These are phyloP conservation scores for Gallinago paraguaiae DNA, from an alignment of 2,113 vertebrate species.

Conservation along the genomic window DNA sequence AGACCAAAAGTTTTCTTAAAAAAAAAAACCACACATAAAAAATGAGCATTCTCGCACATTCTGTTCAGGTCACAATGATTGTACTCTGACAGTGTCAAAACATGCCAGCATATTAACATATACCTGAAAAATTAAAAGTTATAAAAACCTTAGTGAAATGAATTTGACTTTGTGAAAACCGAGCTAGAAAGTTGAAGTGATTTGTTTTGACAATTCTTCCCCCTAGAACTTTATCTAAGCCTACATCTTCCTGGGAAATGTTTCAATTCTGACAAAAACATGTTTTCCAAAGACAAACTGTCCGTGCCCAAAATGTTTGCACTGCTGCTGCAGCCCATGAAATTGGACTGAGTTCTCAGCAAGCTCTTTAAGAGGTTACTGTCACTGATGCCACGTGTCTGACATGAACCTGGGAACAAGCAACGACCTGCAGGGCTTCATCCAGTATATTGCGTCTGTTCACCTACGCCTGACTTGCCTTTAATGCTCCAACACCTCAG, in stretches of 20 bases:
- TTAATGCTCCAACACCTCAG: neutral
- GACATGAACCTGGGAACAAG: neutral
- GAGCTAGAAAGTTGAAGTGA: neutral
- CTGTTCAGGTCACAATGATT: neutral
- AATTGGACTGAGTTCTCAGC: neutral
- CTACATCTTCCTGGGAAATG: neutral
- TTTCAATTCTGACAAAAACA: neutral
- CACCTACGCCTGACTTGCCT: neutral
- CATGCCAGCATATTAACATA: neutral
- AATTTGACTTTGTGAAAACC: neutral
- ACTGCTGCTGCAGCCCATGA: rapidly evolving
- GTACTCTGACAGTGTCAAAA: neutral
- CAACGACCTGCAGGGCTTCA: neutral
- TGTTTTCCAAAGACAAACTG: neutral
- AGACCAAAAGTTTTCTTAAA: neutral
- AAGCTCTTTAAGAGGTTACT: neutral
- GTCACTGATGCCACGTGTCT: neutral
- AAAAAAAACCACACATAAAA: too few species aligned
- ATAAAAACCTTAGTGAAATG: neutral
- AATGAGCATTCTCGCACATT: neutral
- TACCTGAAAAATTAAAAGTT: neutral
- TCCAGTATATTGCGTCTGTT: neutral
- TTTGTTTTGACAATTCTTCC: neutral
- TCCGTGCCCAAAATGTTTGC: neutral
- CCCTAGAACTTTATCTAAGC: neutral